Conservation (phyloP, 2,113 vertebrate species). For the Rhynchomys soricoides region DNA sequence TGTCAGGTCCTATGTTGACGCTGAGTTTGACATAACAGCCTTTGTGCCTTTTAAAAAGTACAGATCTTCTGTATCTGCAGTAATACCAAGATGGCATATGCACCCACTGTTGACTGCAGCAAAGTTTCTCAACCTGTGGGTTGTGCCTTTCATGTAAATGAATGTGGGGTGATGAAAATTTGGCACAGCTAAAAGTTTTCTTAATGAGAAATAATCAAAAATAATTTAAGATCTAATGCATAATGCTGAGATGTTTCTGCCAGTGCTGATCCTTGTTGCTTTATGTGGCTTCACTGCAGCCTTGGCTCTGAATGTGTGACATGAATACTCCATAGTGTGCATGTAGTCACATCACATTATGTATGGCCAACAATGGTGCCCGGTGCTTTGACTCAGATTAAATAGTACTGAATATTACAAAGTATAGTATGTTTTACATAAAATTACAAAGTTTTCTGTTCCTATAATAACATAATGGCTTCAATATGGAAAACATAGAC, state of each 20-base stretch:
- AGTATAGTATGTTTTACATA: background rate
- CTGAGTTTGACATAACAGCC: background rate
- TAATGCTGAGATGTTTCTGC: background rate
- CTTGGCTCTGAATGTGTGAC: background rate
- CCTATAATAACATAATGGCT: too few relatives aligned
- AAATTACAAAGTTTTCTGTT: background rate
- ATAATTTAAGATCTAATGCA: background rate
- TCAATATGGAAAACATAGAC: too few relatives aligned
- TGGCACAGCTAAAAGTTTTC: background rate
- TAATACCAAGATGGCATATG: background rate
- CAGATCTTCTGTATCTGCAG: background rate
- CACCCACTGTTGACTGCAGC: background rate
- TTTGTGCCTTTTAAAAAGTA: background rate
- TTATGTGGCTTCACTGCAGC: background rate
- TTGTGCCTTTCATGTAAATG: too few relatives aligned
- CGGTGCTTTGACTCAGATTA: background rate
- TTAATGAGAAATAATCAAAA: background rate
- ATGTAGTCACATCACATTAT: background rate
- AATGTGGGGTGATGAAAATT: background rate
- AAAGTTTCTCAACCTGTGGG: background rate
- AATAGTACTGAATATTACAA: background rate
- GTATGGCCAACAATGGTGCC: background rate
- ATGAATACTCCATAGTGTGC: background rate
- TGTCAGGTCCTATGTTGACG: background rate
- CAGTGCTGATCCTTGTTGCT: background rate